Evolutionary conservation across 1,140 invertebrate species (phyloP), one percentile per base, ranked within the genome.

Genomic region (Dreissena polymorpha): DNA sequence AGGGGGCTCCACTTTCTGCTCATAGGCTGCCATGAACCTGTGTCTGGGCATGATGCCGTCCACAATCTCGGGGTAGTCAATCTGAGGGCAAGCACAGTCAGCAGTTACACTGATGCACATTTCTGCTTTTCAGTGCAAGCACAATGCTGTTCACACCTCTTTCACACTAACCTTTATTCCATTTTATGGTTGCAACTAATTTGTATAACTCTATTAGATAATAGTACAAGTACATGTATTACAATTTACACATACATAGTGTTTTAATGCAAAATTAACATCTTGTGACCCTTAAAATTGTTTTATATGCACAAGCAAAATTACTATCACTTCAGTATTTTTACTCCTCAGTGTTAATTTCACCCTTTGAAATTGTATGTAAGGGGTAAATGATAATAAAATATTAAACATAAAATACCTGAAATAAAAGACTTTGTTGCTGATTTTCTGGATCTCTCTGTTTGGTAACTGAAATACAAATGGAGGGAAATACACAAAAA

Each of bases 11-110:
- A 99, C 97, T 93, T 98, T 98, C 92, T 99, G 99, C 94, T 99
- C 99, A 94, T 99, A 99, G 64, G 99, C 99, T n/a, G 99, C 99
- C 99, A 99, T 99, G 91, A 99, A 99, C 65, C 99, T 95, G 93
- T 99, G 99, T 49, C 98, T 94, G 5, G 99, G 98, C 81, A 96
- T 94, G 65, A 99, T 89, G 86, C 95, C 95, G 86, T 99, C 99
- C 27, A 97, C 96, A 89, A 99, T 99, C 95, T 99, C 99, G 94
- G 98, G 98, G 94, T 99, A 95, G 90, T 95, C 95, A 90, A 95
- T 94, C 95, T 99, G 98, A 69, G 14, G 21, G 25, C 10, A 69
- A 0, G 29, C 21, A 23, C 21, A 27, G 27, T 23, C 1, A 27
- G 12, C 12, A 65, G 63, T 27, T 18, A 65, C 12, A 65, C 16